These are phyloP conservation scores for Heliocidaris erythrogramma DNA, from an alignment of 35 echinoderm and acorn worm species.

Conservation along the genomic window DNA sequence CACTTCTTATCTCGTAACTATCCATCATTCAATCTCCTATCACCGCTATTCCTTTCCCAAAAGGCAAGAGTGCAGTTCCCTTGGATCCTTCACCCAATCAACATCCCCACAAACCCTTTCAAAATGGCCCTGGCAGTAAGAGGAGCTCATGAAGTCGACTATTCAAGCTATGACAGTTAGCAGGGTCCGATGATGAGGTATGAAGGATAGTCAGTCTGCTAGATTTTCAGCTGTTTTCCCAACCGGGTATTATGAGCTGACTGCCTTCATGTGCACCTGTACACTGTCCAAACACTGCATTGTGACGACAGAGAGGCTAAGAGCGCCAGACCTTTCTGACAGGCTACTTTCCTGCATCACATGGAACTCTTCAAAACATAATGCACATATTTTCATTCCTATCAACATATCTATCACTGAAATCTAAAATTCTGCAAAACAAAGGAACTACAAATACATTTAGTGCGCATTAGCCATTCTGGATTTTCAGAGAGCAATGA, in stretches of 20 bases:
- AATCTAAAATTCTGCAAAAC: background rate
- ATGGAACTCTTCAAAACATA: background rate
- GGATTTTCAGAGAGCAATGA: background rate
- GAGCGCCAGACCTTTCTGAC: background rate
- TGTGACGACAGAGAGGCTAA: slow-evolving; percentile 8
- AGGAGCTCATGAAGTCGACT: background rate
- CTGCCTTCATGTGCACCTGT: slow-evolving; percentile 26
- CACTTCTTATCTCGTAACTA: background rate
- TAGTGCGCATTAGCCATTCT: background rate
- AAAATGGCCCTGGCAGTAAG: background rate
- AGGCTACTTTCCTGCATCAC: background rate
- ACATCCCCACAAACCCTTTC: background rate
- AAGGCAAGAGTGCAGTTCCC: background rate
- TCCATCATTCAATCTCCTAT: background rate
- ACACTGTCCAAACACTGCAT: slow-evolving; percentile 1
- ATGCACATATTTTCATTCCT: background rate
- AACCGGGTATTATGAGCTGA: slow-evolving; percentile 2
- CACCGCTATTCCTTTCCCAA: background rate
- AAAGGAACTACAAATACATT: background rate
- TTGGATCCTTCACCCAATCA: background rate
- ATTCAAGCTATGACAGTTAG: slow-evolving; percentile 7
- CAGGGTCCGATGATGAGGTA: background rate
- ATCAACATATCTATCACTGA: background rate
- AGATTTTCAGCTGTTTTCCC: slow-evolving; percentile 16
- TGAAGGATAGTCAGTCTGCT: background rate